These are phyloP conservation scores for Dromaius novaehollandiae DNA, from an alignment of 2,113 vertebrate genomes.

Conservation along the genomic window DNA sequence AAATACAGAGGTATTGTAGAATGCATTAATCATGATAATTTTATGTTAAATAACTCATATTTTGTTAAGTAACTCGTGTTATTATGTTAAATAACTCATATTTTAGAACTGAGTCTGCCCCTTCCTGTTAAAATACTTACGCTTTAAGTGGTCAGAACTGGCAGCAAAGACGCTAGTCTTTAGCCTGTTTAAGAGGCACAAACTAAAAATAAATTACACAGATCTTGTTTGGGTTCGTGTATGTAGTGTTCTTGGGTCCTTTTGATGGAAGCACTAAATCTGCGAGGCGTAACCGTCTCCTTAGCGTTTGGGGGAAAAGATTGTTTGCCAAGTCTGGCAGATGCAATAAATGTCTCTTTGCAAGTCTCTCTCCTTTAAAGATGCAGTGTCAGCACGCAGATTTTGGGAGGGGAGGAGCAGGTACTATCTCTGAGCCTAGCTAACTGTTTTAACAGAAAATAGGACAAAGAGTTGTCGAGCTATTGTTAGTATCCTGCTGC, in stretches of 20 bases:
- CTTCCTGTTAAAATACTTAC: not conserved
- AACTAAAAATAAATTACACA: not conserved
- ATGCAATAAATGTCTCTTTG: not conserved
- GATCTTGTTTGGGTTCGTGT: not conserved
- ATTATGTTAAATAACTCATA: not conserved
- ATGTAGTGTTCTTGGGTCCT: not conserved
- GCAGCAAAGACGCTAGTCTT: not conserved
- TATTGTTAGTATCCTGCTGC: not conserved
- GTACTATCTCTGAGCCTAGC: not conserved
- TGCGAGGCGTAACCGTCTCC: not conserved
- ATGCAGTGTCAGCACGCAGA: not conserved
- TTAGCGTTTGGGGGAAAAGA: not conserved
- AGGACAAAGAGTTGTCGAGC: not conserved
- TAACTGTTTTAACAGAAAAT: not conserved
- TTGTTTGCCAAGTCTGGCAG: not conserved
- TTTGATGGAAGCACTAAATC: not conserved
- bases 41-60: not conserved
- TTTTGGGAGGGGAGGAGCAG: not conserved
- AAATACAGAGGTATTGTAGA: slow-evolving; percentile 19
- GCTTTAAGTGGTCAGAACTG: not conserved
- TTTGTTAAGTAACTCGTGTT: not conserved
- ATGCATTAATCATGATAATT: slow-evolving; percentile 3
- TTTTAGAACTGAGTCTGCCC: not conserved
- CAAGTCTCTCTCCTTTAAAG: not conserved
- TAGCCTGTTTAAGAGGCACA: not conserved